Evolutionary conservation across 2,888 invertebrate species (phyloP).

Genomic region (Flexamia atlantica): DNA sequence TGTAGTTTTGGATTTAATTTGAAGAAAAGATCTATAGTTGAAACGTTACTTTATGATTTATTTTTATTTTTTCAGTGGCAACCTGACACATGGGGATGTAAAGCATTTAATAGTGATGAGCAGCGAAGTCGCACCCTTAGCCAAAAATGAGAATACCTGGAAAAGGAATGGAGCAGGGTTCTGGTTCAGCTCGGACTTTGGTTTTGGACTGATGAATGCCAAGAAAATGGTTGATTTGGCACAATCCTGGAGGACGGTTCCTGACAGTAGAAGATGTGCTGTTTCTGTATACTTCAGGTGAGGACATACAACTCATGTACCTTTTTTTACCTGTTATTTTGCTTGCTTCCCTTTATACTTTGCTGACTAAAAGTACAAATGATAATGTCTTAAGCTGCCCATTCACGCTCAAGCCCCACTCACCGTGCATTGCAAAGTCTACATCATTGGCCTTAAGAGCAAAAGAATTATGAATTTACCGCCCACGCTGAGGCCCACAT

Average conservation of each 20-base stretch:
- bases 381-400: no score
- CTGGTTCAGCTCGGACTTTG: conserved; percentile 88
- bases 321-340: no score
- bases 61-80: conserved; percentile 84
- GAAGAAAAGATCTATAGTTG: no score
- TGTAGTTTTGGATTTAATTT: no score
- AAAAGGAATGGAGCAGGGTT: conserved; percentile 88
- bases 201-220: conserved; percentile 95
- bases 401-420: no score
- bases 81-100: conserved; percentile 93
- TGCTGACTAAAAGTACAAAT: no score
- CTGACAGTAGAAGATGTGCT: conserved; percentile 72
- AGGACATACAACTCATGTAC: background rate
- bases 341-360: no score
- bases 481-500: no score
- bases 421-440: no score
- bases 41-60: no score
- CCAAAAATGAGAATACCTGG: conserved; percentile 83
- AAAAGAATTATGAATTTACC: no score
- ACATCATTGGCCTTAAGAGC: no score
- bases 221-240: conserved; percentile 84
- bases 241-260: conserved; percentile 85
- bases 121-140: conserved; percentile 85
- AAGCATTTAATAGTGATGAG: conserved; percentile 94
- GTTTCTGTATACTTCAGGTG: conserved; percentile 16